Evolutionary conservation across 35 echinoderm and acorn worm species (phyloP).

Genomic region (Nesometra sesokonis): DNA sequence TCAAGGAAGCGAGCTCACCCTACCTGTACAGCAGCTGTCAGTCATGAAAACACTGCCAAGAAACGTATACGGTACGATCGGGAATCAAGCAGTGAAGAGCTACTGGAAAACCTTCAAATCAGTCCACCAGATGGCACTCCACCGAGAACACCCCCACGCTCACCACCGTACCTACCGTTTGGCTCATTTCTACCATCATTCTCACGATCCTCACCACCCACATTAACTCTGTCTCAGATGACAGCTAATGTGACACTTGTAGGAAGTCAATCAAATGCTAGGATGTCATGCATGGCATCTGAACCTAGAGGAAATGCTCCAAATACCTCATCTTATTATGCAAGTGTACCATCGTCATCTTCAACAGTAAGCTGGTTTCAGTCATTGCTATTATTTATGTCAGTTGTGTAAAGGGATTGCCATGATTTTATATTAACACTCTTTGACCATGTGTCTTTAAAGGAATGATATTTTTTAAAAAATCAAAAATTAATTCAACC

Average conservation of each 20-base stretch:
- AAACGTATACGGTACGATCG: background rate
- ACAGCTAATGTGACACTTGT: background rate
- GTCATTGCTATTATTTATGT: no score
- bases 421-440: no score
- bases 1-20: conserved; percentile 56
- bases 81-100: conserved; percentile 22
- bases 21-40: conserved; percentile 30
- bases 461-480: no score
- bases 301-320: background rate
- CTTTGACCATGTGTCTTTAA: no score
- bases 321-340: background rate
- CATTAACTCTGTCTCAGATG: background rate
- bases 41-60: background rate
- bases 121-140: conserved; percentile 27
- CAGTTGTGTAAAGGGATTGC: no score
- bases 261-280: background rate
- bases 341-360: background rate
- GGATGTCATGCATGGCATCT: background rate
- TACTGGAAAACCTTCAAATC: conserved; percentile 37
- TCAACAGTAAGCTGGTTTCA: background rate
- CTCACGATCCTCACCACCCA: conserved; percentile 42
- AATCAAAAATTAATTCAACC: no score
- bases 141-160: conserved; percentile 25
- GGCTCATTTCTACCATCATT: conserved; percentile 19
- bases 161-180: background rate